Evolutionary conservation across 2,797 vertebrate species (phyloP), one percentile per base, ranked within the genome.

Genomic region (Staurois parvus): DNA sequence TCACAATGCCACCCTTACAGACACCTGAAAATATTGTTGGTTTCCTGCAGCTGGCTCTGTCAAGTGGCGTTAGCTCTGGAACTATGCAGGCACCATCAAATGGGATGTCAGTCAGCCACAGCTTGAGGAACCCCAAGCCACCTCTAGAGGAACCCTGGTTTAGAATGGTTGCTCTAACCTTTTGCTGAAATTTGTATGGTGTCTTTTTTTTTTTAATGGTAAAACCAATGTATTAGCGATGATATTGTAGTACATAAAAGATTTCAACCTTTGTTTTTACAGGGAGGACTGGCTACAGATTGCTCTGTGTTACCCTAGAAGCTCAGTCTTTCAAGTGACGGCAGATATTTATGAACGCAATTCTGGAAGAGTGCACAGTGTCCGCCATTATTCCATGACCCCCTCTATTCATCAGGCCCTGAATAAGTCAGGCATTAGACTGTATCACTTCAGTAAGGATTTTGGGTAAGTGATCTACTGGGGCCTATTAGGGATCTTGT

Each of bases 221-320:
- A 52, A 52, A 45, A 15, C 15, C 3, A 17, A 19, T 59, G 52
- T 59, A 9, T 59, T 12, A 59, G 19, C 6, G 19, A 59, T 59
- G 11, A 4, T 59, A 9, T 59, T 59, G 52, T 56, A 56, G 48
- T 24, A 59, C 2, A 77, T 77, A 30, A 37, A 28, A 48, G 2
- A 15, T 21, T 29, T 48, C 48, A 8, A 42, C 21, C 30, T 68
- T 68, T 85, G 85, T 48, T 78, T 66, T 0, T 0, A 37, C 87
- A 92, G 92, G 87, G 91, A 89, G 69, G 91, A 87, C 87, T 91
- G 91, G 90, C 80, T 92, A 79, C 21, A 0, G 1, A 24, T 91
- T 10, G 37, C 90, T 34, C 88, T 93, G 24, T 92, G 91, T 81
- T 90, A 88, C 9, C 91, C 92, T 45, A 90, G 84, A 73, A 85